phyloP scores from a whole-genome alignment of 64 coral and sea anemone species.

The Pocillopora verrucosa region DNA sequence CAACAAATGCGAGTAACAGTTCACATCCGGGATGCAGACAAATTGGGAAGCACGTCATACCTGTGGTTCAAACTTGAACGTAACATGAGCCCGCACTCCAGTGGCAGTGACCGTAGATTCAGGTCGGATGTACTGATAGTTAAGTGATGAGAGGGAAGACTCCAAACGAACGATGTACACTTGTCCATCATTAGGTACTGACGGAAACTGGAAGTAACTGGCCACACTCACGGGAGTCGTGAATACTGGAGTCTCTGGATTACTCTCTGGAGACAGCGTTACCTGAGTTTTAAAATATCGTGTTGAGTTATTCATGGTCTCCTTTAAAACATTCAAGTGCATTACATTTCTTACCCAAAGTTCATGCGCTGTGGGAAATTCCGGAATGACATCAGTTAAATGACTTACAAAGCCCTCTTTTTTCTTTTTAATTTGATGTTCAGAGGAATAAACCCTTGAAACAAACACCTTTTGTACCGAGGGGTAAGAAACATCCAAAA shows the following conservation, averaged over 20 bases:
- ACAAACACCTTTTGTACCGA: too few relatives aligned
- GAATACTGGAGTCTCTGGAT: slow-evolving; percentile 70
- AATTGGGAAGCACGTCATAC: not conserved
- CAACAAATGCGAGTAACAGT: too few relatives aligned
- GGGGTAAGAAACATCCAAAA: too few relatives aligned
- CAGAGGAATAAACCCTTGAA: too few relatives aligned
- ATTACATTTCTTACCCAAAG: too few relatives aligned
- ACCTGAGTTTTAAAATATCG: slow-evolving; percentile 34
- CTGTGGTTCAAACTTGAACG: slow-evolving; percentile 77
- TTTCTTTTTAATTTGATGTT: too few relatives aligned
- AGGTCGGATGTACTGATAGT: slow-evolving; percentile 48
- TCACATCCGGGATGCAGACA: too few relatives aligned
- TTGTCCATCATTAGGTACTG: slow-evolving; percentile 76
- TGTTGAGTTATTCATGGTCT: not conserved
- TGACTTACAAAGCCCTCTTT: too few relatives aligned
- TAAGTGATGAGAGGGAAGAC: slow-evolving; percentile 63
- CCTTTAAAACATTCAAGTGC: not conserved
- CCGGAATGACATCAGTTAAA: too few relatives aligned
- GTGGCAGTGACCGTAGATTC: slow-evolving; percentile 79
- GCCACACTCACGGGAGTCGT: slow-evolving; percentile 81
- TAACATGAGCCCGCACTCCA: slow-evolving; percentile 73
- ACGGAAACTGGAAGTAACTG: slow-evolving; percentile 89
- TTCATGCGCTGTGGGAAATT: too few relatives aligned
- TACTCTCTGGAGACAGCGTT: slow-evolving; percentile 75
- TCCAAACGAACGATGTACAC: slow-evolving; percentile 75